These are phyloP conservation scores for Panthera uncia DNA, from an alignment of 2,113 vertebrate genomes.

Conservation along the genomic window DNA sequence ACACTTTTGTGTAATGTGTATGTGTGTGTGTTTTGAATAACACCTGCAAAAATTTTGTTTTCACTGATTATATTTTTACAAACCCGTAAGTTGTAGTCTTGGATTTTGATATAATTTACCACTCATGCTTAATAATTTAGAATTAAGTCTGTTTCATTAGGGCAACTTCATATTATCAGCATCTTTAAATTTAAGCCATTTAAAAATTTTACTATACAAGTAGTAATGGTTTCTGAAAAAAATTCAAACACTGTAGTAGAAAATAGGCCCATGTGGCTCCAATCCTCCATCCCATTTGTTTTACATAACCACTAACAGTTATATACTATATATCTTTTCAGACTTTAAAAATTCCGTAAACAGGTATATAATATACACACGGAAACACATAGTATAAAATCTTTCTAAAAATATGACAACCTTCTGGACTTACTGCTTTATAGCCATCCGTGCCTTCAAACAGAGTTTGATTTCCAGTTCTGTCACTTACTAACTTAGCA, in stretches of 20 bases:
- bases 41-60: constrained; percentile 9
- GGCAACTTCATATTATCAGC: neutral
- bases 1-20: neutral
- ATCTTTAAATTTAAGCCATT: constrained; percentile 29
- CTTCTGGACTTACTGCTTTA: neutral
- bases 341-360: neutral
- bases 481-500: neutral
- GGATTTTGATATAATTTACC: neutral
- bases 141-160: constrained; percentile 15
- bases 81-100: neutral
- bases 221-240: constrained; percentile 27
- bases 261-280: neutral
- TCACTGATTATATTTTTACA: constrained; percentile 37
- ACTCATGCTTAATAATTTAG: constrained; percentile 21
- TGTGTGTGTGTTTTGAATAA: constrained; percentile 22
- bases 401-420: constrained; percentile 15
- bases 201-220: constrained; percentile 41
- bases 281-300: neutral
- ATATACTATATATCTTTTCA: neutral
- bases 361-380: neutral
- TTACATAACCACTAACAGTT: neutral
- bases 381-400: neutral
- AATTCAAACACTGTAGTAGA: neutral
- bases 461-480: neutral
- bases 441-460: neutral